Conservation (phyloP, 2,888 invertebrate genomes). For the Onthophagus sagittarius region DNA sequence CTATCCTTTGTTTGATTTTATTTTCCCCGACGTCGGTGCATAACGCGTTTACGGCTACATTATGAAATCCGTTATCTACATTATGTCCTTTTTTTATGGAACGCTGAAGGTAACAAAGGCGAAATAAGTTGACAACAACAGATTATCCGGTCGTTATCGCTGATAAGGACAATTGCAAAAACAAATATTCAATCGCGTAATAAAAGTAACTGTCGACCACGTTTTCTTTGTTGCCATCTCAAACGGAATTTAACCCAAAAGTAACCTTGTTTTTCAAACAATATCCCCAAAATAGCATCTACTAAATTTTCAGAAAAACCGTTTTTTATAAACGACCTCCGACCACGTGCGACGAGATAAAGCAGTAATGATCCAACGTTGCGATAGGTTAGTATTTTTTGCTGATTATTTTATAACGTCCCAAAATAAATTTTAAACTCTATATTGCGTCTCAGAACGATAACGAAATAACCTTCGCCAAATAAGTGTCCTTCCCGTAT, state of each 20-base stretch:
- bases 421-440: neutral
- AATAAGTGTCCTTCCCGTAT: neutral
- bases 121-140: slow-evolving; percentile 8
- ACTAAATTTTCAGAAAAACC: neutral
- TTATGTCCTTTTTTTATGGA: neutral
- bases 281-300: neutral
- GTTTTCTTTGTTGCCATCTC: neutral
- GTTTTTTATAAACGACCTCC: neutral
- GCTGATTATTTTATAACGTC: neutral
- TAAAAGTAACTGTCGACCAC: neutral
- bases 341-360: neutral
- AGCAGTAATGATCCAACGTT: neutral
- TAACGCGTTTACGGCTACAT: neutral
- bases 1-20: neutral
- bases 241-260: neutral
- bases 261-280: neutral
- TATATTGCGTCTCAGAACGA: neutral
- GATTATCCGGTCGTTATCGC: slow-evolving; percentile 4
- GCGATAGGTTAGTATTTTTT: neutral
- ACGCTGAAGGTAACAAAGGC: slow-evolving; percentile 1
- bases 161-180: slow-evolving; percentile 1
- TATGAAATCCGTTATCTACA: neutral
- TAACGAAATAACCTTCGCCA: neutral
- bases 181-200: slow-evolving; percentile 16
- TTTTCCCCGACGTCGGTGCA: neutral